Evolutionary conservation across 2,888 invertebrate genomes (phyloP), one percentile per base, ranked within the genome.

Genomic region (Therioaphis trifolii): DNA sequence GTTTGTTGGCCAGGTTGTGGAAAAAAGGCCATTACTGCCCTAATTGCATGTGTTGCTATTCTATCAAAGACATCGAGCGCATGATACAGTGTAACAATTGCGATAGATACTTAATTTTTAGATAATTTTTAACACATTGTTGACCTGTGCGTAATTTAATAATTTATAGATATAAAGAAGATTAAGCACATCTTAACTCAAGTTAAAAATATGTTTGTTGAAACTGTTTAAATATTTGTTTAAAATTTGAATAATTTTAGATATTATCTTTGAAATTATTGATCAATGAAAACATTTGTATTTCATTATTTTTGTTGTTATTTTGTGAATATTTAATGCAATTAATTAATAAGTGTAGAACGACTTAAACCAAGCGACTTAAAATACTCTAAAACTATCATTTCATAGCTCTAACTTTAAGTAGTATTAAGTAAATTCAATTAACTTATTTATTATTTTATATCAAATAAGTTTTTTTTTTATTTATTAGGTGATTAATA

Each of bases 1-100:
- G 84, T 78, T 71, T 84, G 77, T 86, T 84, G 77, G 85, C 86
- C 84, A 92, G 93, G 90, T 91, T 92, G 88, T 92, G 92, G 91
- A 92, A 92, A 90, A 92, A 92, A 90, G 93, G 92, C 89, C 92
- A 92, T 89, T 93, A 92, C 91, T 93, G 93, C 90, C 92, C 92
- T 88, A 91, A 92, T 89, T 93, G 93, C 91, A 91, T 92, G 88
- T 92, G 92, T 90, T 92, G 92, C 89, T 92, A 92, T 91, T 91
- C 85, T 78, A 86, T 85, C 85, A 92, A 92, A 90, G 92, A 92
- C 89, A 92, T 92, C 88, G 92, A 92, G 86, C 88, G 88, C 87
- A 89, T 90, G 87, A 88, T 89, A 86, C 89, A 89, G 88, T 90
- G 90, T 88, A 88, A 89, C 88, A 89, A 89, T 87, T 90, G 90